Conservation (phyloP, 2,888 invertebrate genomes). For the Chaetoderma sp. region DNA sequence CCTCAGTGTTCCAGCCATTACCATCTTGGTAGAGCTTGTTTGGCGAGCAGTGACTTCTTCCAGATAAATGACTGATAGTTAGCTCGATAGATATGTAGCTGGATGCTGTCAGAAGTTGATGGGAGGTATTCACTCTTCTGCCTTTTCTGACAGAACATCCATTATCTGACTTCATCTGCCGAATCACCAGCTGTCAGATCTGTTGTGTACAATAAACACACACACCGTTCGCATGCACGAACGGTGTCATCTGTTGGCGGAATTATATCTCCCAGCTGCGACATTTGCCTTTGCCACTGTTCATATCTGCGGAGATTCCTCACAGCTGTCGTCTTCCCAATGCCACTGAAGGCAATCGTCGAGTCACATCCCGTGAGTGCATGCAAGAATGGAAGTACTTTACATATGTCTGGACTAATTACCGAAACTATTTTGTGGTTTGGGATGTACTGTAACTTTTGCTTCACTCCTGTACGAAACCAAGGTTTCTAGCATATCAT, state of each 20-base stretch:
- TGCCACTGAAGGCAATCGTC: background rate
- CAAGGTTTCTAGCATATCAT: background rate
- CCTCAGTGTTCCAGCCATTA: background rate
- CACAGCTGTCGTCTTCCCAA: background rate
- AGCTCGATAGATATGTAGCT: background rate
- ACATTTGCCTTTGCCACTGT: background rate
- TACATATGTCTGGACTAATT: background rate
- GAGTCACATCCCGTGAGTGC: background rate
- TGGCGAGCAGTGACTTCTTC: background rate
- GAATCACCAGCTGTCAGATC: background rate
- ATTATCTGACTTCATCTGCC: background rate
- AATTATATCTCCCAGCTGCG: background rate
- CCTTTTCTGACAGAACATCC: background rate
- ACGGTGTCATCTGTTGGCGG: background rate
- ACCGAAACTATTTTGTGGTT: too few species aligned
- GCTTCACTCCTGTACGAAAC: background rate
- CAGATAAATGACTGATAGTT: background rate
- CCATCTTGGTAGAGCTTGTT: background rate
- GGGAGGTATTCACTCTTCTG: background rate
- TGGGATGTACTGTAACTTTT: background rate
- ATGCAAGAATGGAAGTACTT: background rate
- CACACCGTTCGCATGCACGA: background rate
- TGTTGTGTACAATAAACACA: background rate
- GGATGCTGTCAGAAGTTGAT: background rate
- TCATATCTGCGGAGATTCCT: background rate